Conservation (phyloP, 2,888 invertebrate species). For the Microctonus aethiopoides region DNA sequence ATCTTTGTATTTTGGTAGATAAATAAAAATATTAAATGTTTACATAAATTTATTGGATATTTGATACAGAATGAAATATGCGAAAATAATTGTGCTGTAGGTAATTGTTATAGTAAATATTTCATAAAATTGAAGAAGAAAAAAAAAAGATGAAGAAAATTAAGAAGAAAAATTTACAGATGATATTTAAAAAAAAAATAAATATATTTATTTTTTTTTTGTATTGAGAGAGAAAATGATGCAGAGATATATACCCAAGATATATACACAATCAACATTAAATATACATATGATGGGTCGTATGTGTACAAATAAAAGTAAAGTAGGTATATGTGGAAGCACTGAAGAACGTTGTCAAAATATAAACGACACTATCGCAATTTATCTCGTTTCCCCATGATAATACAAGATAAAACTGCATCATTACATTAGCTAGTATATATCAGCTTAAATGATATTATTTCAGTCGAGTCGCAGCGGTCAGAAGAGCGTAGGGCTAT, state of each 20-base stretch:
- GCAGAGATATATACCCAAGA: background rate
- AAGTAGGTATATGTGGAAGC: slow-evolving; percentile 47
- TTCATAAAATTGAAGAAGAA: too few species aligned
- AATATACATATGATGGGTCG: background rate
- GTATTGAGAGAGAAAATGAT: background rate
- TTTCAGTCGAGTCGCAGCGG: slow-evolving; percentile 64
- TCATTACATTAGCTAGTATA: slow-evolving; percentile 66
- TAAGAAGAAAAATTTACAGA: too few species aligned
- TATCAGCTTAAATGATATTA: slow-evolving; percentile 67
- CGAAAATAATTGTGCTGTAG: too few species aligned
- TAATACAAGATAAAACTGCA: slow-evolving; percentile 68
- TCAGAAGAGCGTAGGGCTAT: slow-evolving; percentile 63
- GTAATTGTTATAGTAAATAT: background rate
- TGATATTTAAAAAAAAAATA: too few species aligned
- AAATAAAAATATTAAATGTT: background rate
- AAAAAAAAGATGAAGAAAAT: background rate
- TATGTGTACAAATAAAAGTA: slow-evolving; percentile 46
- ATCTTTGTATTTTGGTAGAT: background rate
- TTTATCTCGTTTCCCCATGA: slow-evolving; percentile 68
- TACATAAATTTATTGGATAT: too few species aligned
- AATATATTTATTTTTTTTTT: too few species aligned
- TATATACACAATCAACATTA: background rate
- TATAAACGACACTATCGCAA: slow-evolving; percentile 67
- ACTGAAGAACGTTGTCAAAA: slow-evolving; percentile 64
- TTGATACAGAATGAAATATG: too few species aligned